phyloP scores from a whole-genome alignment of 2,797 vertebrate genomes.

The Darevskia nairensis region DNA sequence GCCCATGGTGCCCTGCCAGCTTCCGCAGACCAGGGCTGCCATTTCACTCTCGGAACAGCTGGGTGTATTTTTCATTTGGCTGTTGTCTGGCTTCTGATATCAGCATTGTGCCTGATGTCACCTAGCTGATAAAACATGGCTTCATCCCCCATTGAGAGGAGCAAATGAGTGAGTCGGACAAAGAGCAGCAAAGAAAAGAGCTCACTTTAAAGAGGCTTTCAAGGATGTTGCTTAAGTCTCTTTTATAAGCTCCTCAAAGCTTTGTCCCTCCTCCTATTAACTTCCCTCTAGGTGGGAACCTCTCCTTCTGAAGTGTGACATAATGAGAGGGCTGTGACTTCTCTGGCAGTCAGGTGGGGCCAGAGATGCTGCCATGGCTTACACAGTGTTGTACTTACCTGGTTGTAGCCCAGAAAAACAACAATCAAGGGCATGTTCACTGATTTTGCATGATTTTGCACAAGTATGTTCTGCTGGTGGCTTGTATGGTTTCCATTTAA shows the following conservation, averaged over 20 bases:
- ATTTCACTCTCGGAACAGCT: not conserved
- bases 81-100: constrained; percentile 30
- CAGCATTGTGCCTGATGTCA: constrained; percentile 45
- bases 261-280: not conserved
- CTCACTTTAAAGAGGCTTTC: constrained; percentile 25
- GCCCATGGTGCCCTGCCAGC: constrained; percentile 37
- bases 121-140: constrained; percentile 45
- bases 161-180: not conserved
- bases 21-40: constrained; percentile 39
- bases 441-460: not conserved
- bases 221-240: constrained; percentile 13
- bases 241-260: constrained; percentile 12
- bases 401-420: no score
- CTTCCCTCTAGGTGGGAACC: constrained; percentile 21
- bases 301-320: constrained; percentile 5
- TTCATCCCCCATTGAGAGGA: constrained; percentile 5
- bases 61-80: constrained; percentile 6
- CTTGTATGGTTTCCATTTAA: not conserved
- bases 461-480: not conserved
- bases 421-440: not conserved
- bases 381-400: no score
- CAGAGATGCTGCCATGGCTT: not conserved
- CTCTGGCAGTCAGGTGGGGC: not conserved
- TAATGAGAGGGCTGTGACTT: not conserved
- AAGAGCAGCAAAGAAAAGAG: constrained; percentile 24